A percentile compares a stretch with the other conserved stretches of the same genome.
These are phyloP conservation scores for Sebastes vulpes DNA, from an alignment of 2,797 vertebrate species.

Conservation along the genomic window DNA sequence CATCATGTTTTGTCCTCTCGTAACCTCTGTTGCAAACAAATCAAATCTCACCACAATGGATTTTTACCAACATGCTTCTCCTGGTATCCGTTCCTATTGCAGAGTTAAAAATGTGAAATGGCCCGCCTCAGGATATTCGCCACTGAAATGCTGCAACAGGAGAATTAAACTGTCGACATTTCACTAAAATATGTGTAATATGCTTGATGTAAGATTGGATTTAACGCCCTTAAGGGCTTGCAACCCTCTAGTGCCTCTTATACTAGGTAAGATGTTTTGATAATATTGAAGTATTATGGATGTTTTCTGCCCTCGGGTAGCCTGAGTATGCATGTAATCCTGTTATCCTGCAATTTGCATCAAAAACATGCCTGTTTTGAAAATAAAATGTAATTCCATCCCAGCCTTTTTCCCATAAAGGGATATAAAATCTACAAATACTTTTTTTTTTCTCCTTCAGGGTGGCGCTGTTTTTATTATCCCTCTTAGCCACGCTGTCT, in stretches of 20 bases:
- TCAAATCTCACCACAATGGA: neutral
- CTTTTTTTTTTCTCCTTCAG: neutral
- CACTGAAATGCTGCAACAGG: neutral
- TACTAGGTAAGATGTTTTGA: constrained; percentile 17
- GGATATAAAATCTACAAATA: constrained; percentile 10
- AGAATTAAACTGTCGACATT: constrained; percentile 17
- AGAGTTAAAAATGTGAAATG: neutral
- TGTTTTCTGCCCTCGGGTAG: constrained; percentile 9
- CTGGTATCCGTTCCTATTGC: neutral
- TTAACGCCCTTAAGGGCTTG: neutral
- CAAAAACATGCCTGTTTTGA: constrained; percentile 15
- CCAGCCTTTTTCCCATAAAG: neutral
- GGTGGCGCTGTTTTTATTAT: constrained; percentile 1
- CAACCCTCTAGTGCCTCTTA: neutral
- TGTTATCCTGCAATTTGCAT: constrained; percentile 34
- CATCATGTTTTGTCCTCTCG: neutral
- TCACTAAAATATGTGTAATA: constrained; percentile 17
- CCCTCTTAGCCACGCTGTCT: neutral
- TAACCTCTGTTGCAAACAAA: neutral
- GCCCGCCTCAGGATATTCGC: neutral
- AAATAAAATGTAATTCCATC: constrained; percentile 17
- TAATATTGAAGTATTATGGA: constrained; percentile 17
- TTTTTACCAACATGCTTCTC: neutral
- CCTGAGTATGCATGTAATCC: constrained; percentile 13
- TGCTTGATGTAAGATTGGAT: constrained; percentile 20